Evolutionary conservation across 2,797 vertebrate species (phyloP), one percentile per base, ranked within the genome.

Genomic region (Novumbra hubbsi): DNA sequence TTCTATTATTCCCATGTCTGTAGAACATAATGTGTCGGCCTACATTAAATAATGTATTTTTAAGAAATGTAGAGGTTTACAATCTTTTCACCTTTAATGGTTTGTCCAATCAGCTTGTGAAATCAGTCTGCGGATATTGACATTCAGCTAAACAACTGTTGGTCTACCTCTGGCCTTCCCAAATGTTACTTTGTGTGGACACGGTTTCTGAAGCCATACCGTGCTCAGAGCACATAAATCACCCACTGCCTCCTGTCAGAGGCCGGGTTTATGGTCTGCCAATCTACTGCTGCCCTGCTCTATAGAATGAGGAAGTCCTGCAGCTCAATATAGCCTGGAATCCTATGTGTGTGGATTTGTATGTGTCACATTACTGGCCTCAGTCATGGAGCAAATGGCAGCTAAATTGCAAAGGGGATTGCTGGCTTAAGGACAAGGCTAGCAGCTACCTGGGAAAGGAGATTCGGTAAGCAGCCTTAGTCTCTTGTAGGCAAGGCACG

Each of bases 181-280:
- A 83, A 81, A 85, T 80, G 83, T 82, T 60, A 77, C 74, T 75
- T 79, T 80, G 80, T 82, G 74, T 82, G 70, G 81, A 85, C 86
- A 81, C 77, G 80, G 82, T 81, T 76, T 83, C 77, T 74, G 72
- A 71, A 78, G 83, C 79, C 71, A 28, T 52, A 74, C 77, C 81
- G 72, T 73, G 75, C 65, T 62, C 70, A 73, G 65, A 74, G 69
- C 77, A 41, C 81, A 88, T 90, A 83, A 88, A 88, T 90, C 86
- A 88, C 76, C 73, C 14, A 64, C 60, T 70, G 74, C 71, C 76
- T 81, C 50, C 81, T 88, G 87, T 87, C 87, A 87, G 70, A 75
- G 74, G 73, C 77, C 72, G 63, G 55, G 81, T 82, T 86, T 81
- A 86, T 73, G 80, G 75, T 78, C 79, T 81, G 78, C 48, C 73